These are phyloP conservation scores for Scartelaos histophorus DNA, from an alignment of 2,113 vertebrate species.

Conservation along the genomic window DNA sequence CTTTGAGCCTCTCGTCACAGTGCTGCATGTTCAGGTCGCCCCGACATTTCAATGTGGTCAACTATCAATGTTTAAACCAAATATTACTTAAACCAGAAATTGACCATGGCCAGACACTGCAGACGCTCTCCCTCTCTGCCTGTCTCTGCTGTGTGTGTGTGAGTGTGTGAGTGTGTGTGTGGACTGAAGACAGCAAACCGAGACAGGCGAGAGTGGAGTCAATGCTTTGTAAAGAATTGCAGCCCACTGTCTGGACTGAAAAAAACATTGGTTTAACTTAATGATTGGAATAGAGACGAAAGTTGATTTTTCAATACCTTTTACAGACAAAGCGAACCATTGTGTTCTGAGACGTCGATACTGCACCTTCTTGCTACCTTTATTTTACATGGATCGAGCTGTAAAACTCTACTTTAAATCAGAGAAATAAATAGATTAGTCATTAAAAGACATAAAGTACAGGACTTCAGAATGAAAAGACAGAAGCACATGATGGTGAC, in stretches of 20 bases:
- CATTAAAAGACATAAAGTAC: background rate
- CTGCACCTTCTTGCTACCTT: background rate
- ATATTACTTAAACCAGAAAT: conserved; percentile 68
- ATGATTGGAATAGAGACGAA: background rate
- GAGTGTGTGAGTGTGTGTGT: conserved; percentile 13
- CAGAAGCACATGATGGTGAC: conserved; percentile 33
- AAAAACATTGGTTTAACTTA: conserved; percentile 5
- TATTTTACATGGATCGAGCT: background rate
- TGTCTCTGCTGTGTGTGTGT: conserved; percentile 23
- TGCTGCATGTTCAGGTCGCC: conserved; percentile 24
- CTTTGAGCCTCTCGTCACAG: conserved; percentile 24
- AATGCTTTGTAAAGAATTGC: conserved; percentile 51
- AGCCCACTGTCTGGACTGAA: conserved; percentile 42
- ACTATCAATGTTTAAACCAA: conserved; percentile 63
- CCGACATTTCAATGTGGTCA: conserved; percentile 63
- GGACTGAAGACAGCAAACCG: conserved; percentile 47
- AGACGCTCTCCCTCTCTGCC: conserved; percentile 40
- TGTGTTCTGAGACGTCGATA: background rate
- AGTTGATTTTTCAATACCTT: background rate
- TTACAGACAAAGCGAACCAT: background rate
- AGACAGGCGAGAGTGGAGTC: conserved; percentile 56
- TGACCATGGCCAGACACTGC: conserved; percentile 33
- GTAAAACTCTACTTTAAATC: background rate
- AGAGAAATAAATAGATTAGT: background rate
- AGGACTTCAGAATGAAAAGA: background rate